These are phyloP conservation scores for Myotis yumanensis DNA, from an alignment of 2,113 vertebrate species.

Conservation along the genomic window DNA sequence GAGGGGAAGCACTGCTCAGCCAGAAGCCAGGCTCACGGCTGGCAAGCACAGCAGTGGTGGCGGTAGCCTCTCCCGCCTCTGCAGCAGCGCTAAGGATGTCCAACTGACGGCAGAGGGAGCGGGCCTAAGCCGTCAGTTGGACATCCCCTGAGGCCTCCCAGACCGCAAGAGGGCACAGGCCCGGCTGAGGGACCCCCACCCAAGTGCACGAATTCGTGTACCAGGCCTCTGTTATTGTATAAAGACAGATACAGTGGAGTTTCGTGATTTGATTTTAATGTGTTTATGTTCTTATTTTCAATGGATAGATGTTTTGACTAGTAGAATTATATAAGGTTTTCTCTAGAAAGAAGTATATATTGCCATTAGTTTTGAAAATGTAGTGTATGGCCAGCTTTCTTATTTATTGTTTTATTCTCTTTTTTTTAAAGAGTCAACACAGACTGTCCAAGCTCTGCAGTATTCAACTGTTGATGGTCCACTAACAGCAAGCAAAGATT, in stretches of 20 bases:
- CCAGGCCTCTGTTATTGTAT: neutral
- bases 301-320: neutral
- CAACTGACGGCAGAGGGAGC: no score
- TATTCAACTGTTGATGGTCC: conserved; percentile 86
- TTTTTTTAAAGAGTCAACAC: conserved; percentile 90
- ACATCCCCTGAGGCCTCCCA: no score
- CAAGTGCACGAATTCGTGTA: no score
- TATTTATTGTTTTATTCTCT: neutral
- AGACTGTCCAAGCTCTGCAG: conserved; percentile 95
- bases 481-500: conserved; percentile 87
- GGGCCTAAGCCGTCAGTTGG: no score
- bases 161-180: no score
- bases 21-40: no score
- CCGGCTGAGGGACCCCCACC: no score
- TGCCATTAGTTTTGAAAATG: neutral
- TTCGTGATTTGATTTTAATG: conserved; percentile 42
- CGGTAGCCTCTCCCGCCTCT: no score
- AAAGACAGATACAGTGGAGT: neutral
- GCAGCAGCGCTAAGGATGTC: no score
- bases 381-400: neutral
- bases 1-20: no score
- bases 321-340: conserved; percentile 1
- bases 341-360: neutral
- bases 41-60: no score
- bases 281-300: neutral